Evolutionary conservation across 2,888 invertebrate genomes (phyloP).

Genomic region (Empis stercorea): DNA sequence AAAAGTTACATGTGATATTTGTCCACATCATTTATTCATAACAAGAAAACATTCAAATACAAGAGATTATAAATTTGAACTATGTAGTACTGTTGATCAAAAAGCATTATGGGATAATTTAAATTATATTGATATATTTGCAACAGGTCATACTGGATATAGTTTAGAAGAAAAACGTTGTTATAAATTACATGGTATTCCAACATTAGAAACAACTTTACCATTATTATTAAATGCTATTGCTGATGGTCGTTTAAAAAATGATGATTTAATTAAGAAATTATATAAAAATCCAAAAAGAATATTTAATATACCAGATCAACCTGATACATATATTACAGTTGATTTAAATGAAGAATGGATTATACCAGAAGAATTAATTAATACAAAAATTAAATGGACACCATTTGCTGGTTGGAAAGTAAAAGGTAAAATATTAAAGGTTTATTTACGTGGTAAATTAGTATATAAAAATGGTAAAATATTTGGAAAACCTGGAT

Average conservation of each 20-base stretch:
- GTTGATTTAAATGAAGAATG: conserved; percentile 89
- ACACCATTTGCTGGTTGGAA: conserved; percentile 88
- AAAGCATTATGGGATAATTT: conserved; percentile 95
- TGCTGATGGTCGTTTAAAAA: conserved; percentile 69
- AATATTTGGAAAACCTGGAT: conserved; percentile 74
- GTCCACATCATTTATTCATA: conserved; percentile 95
- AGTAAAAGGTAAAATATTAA: conserved; percentile 76
- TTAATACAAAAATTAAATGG: conserved; percentile 88
- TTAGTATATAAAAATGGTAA: conserved; percentile 92
- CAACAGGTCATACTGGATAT: conserved; percentile 98
- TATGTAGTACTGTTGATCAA: conserved; percentile 81
- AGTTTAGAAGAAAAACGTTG: conserved; percentile 76
- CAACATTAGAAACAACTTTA: conserved; percentile 93
- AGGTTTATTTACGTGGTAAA: conserved; percentile 91
- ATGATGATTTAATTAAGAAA: conserved; percentile 83
- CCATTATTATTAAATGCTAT: conserved; percentile 91
- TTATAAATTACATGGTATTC: conserved; percentile 85
- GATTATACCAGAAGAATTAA: conserved; percentile 68
- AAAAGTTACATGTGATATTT: conserved; percentile 94
- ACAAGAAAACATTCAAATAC: conserved; percentile 42
- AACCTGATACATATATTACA: conserved; percentile 92
- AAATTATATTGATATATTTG: conserved; percentile 91
- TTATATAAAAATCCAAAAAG: conserved; percentile 86
- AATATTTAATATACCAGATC: conserved; percentile 94
- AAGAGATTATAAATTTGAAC: conserved; percentile 49